phyloP scores from a whole-genome alignment of 2,113 vertebrate species.

The Oncorhynchus kisutch region DNA sequence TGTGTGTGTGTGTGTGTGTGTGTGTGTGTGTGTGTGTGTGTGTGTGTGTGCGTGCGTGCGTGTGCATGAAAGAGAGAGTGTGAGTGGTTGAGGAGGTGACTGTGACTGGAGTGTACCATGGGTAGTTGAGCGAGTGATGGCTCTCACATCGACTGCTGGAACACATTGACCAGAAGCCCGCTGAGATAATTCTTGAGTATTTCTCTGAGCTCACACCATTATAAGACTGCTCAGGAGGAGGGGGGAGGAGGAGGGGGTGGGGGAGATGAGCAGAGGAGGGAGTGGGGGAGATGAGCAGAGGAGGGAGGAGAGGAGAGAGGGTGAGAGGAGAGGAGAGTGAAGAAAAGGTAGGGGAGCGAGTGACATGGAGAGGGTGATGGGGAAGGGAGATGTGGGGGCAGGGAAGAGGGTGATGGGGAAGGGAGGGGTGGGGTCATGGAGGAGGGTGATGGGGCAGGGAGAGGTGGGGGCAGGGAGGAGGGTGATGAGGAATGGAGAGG shows the following conservation, averaged over 20 bases:
- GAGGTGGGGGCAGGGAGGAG: too few species aligned
- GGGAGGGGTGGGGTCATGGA: too few species aligned
- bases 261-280: not conserved
- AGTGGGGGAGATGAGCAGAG: not conserved
- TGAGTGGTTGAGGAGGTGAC: not conserved
- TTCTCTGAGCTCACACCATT: slow-evolving; percentile 30
- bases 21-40: not conserved
- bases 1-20: not conserved
- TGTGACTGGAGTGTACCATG: not conserved
- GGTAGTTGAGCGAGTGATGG: not conserved
- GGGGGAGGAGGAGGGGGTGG: not conserved
- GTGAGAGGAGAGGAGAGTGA: too few species aligned
- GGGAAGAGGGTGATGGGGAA: too few species aligned
- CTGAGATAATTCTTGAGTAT: slow-evolving; percentile 41
- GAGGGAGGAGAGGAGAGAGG: not conserved
- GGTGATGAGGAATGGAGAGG: too few species aligned
- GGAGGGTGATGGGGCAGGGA: too few species aligned
- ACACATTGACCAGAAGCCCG: not conserved
- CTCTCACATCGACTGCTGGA: not conserved
- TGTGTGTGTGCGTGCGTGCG: not conserved
- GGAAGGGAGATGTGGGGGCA: too few species aligned
- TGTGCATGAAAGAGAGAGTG: not conserved
- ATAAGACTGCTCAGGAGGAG: not conserved
- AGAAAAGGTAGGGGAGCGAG: not conserved
- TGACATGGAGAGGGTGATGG: too few species aligned